phyloP scores from a whole-genome alignment of 2,113 vertebrate genomes.

The Leucopsar rothschildi region DNA sequence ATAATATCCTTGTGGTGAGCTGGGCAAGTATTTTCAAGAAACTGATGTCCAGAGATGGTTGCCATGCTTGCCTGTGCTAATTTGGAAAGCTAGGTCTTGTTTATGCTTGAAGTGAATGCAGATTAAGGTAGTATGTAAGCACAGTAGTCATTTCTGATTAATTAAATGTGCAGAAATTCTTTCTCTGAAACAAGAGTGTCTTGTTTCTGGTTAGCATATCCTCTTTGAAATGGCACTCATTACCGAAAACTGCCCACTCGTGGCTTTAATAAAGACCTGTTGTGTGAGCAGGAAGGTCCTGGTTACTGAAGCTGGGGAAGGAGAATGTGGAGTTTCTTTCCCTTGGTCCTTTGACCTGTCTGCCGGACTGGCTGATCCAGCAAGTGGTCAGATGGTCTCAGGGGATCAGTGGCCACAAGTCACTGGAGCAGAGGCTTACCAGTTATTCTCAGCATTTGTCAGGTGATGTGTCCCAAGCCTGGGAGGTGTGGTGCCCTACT shows the following conservation, averaged over 20 bases:
- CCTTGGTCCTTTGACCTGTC: not conserved
- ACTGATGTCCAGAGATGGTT: constrained; percentile 52
- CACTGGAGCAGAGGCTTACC: fast-evolving
- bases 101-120: constrained; percentile 63
- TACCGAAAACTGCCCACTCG: constrained; percentile 50
- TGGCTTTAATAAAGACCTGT: constrained; percentile 51
- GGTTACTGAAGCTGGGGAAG: not conserved
- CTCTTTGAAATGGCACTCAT: constrained; percentile 54
- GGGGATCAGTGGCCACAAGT: not conserved
- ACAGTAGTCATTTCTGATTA: constrained; percentile 41
- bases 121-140: constrained; percentile 54
- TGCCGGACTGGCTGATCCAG: not conserved
- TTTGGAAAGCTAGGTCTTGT: constrained; percentile 51
- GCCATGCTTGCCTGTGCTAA: constrained; percentile 39
- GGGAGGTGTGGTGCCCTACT: not conserved
- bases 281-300: constrained; percentile 19
- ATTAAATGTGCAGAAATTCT: constrained; percentile 56
- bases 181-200: constrained; percentile 53
- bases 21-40: constrained; percentile 66
- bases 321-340: not conserved
- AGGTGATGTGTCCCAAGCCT: fast-evolving
- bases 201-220: constrained; percentile 63
- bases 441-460: not conserved
- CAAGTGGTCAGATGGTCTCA: not conserved
- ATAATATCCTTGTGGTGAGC: constrained; percentile 42